These are phyloP conservation scores for Parazoanthus swiftii DNA, from an alignment of 92 coral and sea anemone species.

Conservation along the genomic window DNA sequence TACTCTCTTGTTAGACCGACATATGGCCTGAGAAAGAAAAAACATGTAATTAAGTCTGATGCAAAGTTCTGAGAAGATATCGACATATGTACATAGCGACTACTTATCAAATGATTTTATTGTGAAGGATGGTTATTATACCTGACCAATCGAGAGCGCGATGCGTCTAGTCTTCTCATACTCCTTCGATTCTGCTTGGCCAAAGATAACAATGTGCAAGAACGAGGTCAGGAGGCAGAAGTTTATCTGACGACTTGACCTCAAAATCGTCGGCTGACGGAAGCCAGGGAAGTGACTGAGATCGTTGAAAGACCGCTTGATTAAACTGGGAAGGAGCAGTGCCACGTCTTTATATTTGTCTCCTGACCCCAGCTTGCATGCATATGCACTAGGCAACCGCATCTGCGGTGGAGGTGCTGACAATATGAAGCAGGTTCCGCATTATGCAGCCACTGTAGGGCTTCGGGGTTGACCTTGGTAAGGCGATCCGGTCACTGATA, in stretches of 20 bases:
- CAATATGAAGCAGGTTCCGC: conserved; percentile 57
- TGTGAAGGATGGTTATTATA: background rate
- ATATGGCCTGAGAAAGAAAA: conserved; percentile 49
- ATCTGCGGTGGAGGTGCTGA: conserved; percentile 52
- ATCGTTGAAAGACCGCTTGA: conserved; percentile 40
- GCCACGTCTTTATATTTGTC: conserved; percentile 59
- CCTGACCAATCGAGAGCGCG: conserved; percentile 59
- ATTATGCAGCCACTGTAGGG: conserved; percentile 47
- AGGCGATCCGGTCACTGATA: conserved; percentile 42
- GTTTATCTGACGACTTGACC: conserved; percentile 41
- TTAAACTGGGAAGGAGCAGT: conserved; percentile 48
- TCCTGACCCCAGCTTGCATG: conserved; percentile 50
- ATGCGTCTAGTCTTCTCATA: conserved; percentile 47
- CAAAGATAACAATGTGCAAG: conserved; percentile 52
- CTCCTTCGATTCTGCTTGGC: conserved; percentile 47
- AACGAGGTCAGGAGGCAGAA: conserved; percentile 59
- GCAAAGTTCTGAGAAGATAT: too few relatives aligned
- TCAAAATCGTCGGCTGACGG: conserved; percentile 69
- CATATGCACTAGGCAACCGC: conserved; percentile 47
- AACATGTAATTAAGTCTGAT: background rate
- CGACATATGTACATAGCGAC: too few relatives aligned
- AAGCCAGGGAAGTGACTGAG: conserved; percentile 58
- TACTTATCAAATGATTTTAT: too few relatives aligned
- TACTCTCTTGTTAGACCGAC: conserved; percentile 57
- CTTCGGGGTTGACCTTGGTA: conserved; percentile 51